Evolutionary conservation across 2,113 vertebrate species (phyloP).

Genomic region (Tupaia chinensis): DNA sequence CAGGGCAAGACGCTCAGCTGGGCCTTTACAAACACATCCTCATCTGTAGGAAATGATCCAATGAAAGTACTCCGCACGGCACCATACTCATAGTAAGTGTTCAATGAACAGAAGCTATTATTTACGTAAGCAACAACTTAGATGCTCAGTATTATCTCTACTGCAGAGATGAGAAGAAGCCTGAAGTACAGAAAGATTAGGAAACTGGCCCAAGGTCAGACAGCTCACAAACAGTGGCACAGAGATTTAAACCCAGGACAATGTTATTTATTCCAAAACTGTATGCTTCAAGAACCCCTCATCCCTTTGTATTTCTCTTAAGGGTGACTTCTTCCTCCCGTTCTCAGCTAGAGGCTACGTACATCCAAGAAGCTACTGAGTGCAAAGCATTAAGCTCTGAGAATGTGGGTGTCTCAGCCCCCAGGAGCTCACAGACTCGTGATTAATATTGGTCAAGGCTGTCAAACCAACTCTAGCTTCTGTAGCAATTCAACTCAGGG

Average conservation of each 20-base stretch:
- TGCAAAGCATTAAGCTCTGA: fast-evolving
- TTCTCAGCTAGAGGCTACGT: background rate
- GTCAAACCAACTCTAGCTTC: background rate
- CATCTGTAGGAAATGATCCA: background rate
- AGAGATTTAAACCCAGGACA: background rate
- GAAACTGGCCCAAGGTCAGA: background rate
- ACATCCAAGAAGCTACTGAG: fast-evolving
- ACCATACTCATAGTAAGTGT: fast-evolving
- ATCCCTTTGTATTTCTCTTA: background rate
- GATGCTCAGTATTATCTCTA: fast-evolving
- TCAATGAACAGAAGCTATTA: fast-evolving
- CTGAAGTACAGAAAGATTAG: background rate
- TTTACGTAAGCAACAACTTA: fast-evolving
- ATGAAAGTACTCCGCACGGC: fast-evolving
- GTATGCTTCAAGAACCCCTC: background rate
- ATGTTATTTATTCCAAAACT: no score
- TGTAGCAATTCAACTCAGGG: background rate
- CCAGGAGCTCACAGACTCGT: background rate
- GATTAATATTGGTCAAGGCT: background rate
- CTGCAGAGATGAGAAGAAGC: fast-evolving
- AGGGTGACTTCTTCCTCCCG: background rate
- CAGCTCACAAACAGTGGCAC: background rate
- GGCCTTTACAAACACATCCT: background rate
- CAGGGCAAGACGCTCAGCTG: background rate
- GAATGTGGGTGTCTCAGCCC: fast-evolving